Evolutionary conservation across 2,113 vertebrate species (phyloP), one percentile per base, ranked within the genome.

Genomic region (Epinephelus fuscoguttatus): DNA sequence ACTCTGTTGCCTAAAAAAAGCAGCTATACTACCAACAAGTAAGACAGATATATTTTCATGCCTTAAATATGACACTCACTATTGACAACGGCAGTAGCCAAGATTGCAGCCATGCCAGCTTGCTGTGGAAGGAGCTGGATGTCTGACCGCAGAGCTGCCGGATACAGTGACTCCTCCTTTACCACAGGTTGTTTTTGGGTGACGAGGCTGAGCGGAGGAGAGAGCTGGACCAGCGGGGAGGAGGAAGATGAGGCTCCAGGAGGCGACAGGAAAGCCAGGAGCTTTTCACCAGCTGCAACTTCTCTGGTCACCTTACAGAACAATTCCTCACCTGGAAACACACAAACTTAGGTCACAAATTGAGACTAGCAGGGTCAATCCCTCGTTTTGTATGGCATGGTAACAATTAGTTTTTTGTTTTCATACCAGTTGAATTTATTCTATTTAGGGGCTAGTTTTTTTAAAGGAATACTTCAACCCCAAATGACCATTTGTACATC

Each of bases 111-210:
- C 98, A 99, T 99, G 90, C 98, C 98, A 0, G 98, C 98, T 80
- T 99, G 98, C 94, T 99, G 98, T 0, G 98, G 98, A 77, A 99
- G 97, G 37, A 99, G 97, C 95, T 98, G 98, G 91, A 99, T 98
- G 72, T 99, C 98, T 0, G 97, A 88, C 88, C 82, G 96, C 40
- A 95, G 76, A 0, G 94, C 85, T 0, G 95, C 95, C 0, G 95
- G 95, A 88, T 96, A 95, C 56, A 66, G 25, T 0, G 94, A 70
- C 49, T 97, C 97, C 1, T 95, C 89, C 71, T 97, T 97, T 87
- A 95, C 90, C 0, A 40, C 14, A 3, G 81, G 64, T 13, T 72
- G 85, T 6, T 87, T 91, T 30, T 91, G 89, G 50, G 56, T 89
- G 21, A 90, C 62, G 0, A 90, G 87, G 83, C 95, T 87, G 90